Evolutionary conservation across 2,888 invertebrate species (phyloP), one percentile per base, ranked within the genome.

Genomic region (Slavum lentiscoides): DNA sequence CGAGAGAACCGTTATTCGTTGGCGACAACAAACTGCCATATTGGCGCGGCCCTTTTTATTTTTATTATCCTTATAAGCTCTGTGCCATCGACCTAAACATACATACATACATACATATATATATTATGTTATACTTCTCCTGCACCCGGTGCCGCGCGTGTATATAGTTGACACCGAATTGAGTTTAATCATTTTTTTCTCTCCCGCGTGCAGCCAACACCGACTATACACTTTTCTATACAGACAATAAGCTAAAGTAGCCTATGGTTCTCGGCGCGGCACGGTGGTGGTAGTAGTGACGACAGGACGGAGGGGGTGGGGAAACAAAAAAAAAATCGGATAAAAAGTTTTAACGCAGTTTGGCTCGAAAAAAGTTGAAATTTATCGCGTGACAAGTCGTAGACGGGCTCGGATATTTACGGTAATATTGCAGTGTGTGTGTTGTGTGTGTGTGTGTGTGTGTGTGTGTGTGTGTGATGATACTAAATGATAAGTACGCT

Each of bases 41-140:
- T 80, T 80, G 77, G 77, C 69, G 68, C 55, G 80, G 80, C 80
- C 80, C 80, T 80, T 80, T 80, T 80, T 80, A 80, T 80, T 80
- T 72, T 80, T 80, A 72, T 80, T 72, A 70, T 70, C 17, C 61
- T 70, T 64, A 75, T 53, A 37, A 55, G 61, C 61, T 70, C 61
- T 23, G 43, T 49, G 67, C 55, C 55, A 15, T 11, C 49, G 15
- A 49, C 49, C 49, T 49, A 49, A 11, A 64, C 6, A 39, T 39
- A 43, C 43, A 43, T 9, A 43, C 9, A 43, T 43, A 43, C 9
- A 13, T 66, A n/a, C 11, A 39, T 49, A 13, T 49, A 43, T 9
- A 43, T 9, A 43, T 9, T n/a, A 66, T 43, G 11, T 43, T 43
- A 43, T 43, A 43, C 43, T 43, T 43, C 43, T 43, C 43, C 43